Evolutionary conservation across 2,113 vertebrate genomes (phyloP), one percentile per base, ranked within the genome.

Genomic region (Lophius piscatorius): DNA sequence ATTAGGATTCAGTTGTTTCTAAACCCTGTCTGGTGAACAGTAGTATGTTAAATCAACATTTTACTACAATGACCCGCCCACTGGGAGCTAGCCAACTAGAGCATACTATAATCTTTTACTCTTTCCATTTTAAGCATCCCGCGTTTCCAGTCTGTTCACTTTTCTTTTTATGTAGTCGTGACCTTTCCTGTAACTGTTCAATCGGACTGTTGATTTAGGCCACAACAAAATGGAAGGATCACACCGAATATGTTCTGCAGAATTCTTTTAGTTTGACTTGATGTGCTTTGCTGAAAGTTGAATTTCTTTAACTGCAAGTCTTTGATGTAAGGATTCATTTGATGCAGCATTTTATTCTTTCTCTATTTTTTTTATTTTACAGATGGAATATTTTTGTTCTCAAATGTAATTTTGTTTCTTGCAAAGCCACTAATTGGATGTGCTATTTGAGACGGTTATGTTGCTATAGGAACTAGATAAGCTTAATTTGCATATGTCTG

Each of bases 401-500:
- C 2, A 10, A 4, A 41, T 69, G 52, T 46, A 26, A 26, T 66
- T 65, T 48, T 33, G 18, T 62, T 60, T 62, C 22, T 61, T 60
- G 6, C 29, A 33, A 7, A 11, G 39, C 46, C n/a, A 50, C 21
- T 49, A 49, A 74, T 20, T 74, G 38, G 35, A 76, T 63, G 39
- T 63, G 70, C 67, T 63, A 67, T 56, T 41, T 2, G 5, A 62
- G 70, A 73, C 73, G 72, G 78, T 70, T 80, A 57, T 57, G 49
- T 56, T 42, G n/a, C 35, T 45, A 28, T 31, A 14, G 35, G 44
- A 41, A 59, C 18, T 58, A 70, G 39, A 45, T 60, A 66, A 80
- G 69, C 50, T 62, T 78, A 60, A 61, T 46, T 39, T 67, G 24
- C 42, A 50, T 72, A 65, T 76, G 72, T 69, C 73, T 74, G 64